These are phyloP conservation scores for Boulengeromyrus knoepffleri DNA, from an alignment of 2,113 vertebrate genomes.

Conservation along the genomic window DNA sequence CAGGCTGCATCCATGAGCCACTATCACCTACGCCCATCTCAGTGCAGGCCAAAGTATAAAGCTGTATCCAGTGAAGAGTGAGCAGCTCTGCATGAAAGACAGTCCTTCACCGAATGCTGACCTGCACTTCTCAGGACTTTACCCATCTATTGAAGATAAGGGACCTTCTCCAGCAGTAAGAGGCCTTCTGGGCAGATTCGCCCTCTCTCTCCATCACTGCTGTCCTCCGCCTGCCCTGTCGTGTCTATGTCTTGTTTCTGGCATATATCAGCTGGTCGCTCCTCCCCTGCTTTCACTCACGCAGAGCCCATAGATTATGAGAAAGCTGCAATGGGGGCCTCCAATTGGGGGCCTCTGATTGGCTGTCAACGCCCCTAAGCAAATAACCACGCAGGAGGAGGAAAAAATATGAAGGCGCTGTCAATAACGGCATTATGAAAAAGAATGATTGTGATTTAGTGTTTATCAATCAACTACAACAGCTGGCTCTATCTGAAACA, in stretches of 20 bases:
- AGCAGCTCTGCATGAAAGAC: neutral
- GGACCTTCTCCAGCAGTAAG: neutral
- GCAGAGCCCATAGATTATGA: neutral
- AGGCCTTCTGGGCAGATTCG: neutral
- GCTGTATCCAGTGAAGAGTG: neutral
- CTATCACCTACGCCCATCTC: neutral
- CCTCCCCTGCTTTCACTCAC: neutral
- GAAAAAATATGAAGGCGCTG: neutral
- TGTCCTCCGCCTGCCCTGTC: neutral
- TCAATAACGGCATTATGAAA: neutral
- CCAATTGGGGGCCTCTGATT: neutral
- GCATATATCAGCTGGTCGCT: neutral
- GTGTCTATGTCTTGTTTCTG: neutral
- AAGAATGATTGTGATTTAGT: neutral
- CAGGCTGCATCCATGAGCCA: neutral
- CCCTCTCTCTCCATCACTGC: neutral
- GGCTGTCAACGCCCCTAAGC: neutral
- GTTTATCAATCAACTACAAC: neutral
- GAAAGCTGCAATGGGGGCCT: neutral
- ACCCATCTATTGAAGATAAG: neutral
- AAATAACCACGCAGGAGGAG: neutral
- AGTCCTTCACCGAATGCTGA: neutral
- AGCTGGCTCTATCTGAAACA: neutral
- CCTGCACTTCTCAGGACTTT: neutral
- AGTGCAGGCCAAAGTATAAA: neutral